phyloP scores from a whole-genome alignment of 2,888 invertebrate species.

The Tetragonisca angustula region DNA sequence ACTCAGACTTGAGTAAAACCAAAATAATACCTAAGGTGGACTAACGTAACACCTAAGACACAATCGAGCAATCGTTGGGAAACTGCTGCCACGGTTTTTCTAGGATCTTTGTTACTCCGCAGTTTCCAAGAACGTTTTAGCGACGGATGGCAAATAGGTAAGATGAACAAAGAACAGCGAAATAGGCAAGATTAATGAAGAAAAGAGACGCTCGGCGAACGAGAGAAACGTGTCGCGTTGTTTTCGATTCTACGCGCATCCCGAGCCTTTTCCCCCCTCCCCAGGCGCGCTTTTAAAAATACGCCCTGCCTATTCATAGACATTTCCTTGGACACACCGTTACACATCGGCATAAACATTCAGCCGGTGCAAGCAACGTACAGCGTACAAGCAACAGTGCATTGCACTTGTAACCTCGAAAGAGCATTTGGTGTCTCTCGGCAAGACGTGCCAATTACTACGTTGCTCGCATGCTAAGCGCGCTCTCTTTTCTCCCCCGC shows the following conservation, averaged over 20 bases:
- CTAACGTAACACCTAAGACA: too few relatives aligned
- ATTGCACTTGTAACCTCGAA: slow-evolving; percentile 74
- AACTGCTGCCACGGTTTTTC: too few relatives aligned
- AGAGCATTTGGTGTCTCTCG: slow-evolving; percentile 72
- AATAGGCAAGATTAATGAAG: too few relatives aligned
- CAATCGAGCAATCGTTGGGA: too few relatives aligned
- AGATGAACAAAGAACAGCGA: too few relatives aligned
- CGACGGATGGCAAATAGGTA: too few relatives aligned
- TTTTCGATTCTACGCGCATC: slow-evolving; percentile 8
- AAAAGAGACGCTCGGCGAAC: not conserved
- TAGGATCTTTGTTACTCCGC: too few relatives aligned
- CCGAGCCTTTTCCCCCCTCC: not conserved
- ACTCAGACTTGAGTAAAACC: too few relatives aligned
- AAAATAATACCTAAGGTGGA: too few relatives aligned
- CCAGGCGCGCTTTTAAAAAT: slow-evolving; percentile 29
- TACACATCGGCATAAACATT: slow-evolving; percentile 65
- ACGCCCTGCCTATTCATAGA: slow-evolving; percentile 44
- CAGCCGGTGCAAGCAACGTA: slow-evolving; percentile 58
- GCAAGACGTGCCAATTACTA: slow-evolving; percentile 73
- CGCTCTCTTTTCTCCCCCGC: slow-evolving; percentile 64
- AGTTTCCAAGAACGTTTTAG: too few relatives aligned
- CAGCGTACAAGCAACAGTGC: slow-evolving; percentile 68
- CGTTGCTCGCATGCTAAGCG: slow-evolving; percentile 69
- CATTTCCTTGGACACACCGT: slow-evolving; percentile 58
- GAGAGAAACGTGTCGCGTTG: slow-evolving; percentile 2